Evolutionary conservation across 2,797 vertebrate species (phyloP).

Genomic region (Staurois parvus): DNA sequence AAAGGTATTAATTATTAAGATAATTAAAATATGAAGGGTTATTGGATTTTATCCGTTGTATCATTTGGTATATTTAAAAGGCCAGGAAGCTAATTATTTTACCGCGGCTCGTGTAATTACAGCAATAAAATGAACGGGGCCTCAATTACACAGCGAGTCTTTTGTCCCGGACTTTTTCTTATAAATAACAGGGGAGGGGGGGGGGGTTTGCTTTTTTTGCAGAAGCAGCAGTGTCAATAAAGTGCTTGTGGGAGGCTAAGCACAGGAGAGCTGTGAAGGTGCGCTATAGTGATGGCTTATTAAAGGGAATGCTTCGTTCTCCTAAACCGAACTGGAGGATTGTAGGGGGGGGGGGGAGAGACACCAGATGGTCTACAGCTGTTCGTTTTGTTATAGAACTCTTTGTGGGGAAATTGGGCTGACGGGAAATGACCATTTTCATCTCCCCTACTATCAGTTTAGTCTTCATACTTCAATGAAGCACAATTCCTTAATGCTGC

Average conservation of each 20-base stretch:
- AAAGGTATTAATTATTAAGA: conserved; percentile 49
- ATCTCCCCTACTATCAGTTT: too few relatives aligned
- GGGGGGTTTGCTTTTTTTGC: background rate
- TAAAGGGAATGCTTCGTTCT: too few relatives aligned
- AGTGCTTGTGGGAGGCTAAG: background rate
- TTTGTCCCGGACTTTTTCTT: background rate
- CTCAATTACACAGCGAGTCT: conserved; percentile 23
- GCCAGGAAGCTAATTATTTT: conserved; percentile 47
- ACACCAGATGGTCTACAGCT: too few relatives aligned
- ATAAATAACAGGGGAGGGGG: background rate
- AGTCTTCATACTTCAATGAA: too few relatives aligned
- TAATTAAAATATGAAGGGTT: conserved; percentile 45
- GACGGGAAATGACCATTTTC: too few relatives aligned
- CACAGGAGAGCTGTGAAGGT: background rate
- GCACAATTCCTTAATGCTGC: too few relatives aligned
- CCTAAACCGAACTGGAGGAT: too few relatives aligned
- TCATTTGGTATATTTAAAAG: conserved; percentile 25
- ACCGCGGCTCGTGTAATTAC: conserved; percentile 35
- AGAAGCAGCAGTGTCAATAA: conserved; percentile 1
- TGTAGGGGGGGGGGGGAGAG: too few relatives aligned
- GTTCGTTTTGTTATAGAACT: too few relatives aligned
- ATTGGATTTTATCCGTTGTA: conserved; percentile 23
- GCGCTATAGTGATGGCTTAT: too few relatives aligned
- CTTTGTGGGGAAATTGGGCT: too few relatives aligned
- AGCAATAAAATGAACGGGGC: conserved; percentile 34